Base-by-base conservation (phyloP, 1,140 invertebrate genomes). In the honey bee (Apis mellifera) region DNA sequence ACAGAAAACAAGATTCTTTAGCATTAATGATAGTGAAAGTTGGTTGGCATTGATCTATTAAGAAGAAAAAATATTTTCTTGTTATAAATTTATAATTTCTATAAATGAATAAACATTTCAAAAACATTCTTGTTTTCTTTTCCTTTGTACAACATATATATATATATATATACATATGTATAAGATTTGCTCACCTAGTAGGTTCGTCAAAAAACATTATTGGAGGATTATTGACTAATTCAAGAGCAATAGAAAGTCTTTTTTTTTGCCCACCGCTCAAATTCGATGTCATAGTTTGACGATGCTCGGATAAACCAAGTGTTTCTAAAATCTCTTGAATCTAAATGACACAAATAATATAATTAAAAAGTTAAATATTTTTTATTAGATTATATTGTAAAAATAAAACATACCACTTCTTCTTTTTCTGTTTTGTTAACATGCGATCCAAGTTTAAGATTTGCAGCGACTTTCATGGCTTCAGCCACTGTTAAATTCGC, bases 141-240 rank as follows among this genome's bases (percentile, higher is more conserved):
- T 21, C 1, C n/a, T 9, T 69, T 2, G 48, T 50, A 15, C 5
- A n/a, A 21, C 2, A 48, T 50, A 74, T 23, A 62, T 12, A 62
- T 8, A 17, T n/a, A n/a, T n/a, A n/a, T n/a, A n/a, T n/a, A n/a
- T n/a, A n/a, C n/a, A n/a, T n/a, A n/a, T n/a, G n/a, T n/a, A n/a
- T 60, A 23, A 48, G 7, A 65, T 52, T 21, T 19, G 8, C 12
- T 92, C 85, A 95, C 96, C 96, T 97, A 1, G 98, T 99, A 1
- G 98, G 98, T 92, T 99, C 98, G 92, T 99, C 99, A 91, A 99
- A 99, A 93, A 99, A 99, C 98, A 99, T 99, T 77, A 99, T 97
- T 2, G 97, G 97, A 32, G 99, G 99, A 94, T 99, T 99, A 93
- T 98, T 99, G 77, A 99, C 97, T 68, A 99, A 94, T 94, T 99